Conservation (phyloP, 1,140 invertebrate species). For the Polypedilum vanderplanki region DNA sequence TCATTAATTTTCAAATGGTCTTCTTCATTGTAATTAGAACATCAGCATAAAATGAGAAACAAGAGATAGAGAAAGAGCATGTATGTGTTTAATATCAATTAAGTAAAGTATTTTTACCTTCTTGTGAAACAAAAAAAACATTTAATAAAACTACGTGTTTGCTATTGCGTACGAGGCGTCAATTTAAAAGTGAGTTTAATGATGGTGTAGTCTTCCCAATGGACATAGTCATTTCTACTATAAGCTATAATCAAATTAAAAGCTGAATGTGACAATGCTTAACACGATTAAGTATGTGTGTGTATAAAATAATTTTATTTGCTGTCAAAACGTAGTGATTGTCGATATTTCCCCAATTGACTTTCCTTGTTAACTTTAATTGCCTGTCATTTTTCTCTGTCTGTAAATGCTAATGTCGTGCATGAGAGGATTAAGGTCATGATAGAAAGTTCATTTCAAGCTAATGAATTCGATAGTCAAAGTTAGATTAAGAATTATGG, state of each 20-base stretch:
- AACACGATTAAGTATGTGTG: not conserved
- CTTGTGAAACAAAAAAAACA: not conserved
- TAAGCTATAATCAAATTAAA: not conserved
- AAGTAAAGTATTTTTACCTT: slow-evolving; percentile 19
- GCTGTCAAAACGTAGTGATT: not conserved
- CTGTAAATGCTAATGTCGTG: not conserved
- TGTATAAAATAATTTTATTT: not conserved
- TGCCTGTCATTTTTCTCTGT: not conserved
- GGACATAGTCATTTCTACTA: not conserved
- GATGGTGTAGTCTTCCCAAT: not conserved
- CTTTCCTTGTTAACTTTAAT: not conserved
- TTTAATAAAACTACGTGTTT: not conserved
- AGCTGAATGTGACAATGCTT: not conserved
- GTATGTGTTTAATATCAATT: slow-evolving; percentile 21
- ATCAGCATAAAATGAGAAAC: not conserved
- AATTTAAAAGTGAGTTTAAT: not conserved
- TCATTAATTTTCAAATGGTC: slow-evolving; percentile 26
- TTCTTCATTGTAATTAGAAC: slow-evolving; percentile 15
- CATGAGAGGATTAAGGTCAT: not conserved
- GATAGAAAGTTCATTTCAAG: not conserved
- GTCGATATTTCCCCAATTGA: not conserved
- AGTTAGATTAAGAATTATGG: too few relatives aligned
- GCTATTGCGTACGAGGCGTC: not conserved
- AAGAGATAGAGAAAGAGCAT: too few relatives aligned
- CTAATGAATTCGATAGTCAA: slow-evolving; percentile 6